phyloP scores from a whole-genome alignment of 2,888 invertebrate species.

The Caenorhabditis sp. region DNA sequence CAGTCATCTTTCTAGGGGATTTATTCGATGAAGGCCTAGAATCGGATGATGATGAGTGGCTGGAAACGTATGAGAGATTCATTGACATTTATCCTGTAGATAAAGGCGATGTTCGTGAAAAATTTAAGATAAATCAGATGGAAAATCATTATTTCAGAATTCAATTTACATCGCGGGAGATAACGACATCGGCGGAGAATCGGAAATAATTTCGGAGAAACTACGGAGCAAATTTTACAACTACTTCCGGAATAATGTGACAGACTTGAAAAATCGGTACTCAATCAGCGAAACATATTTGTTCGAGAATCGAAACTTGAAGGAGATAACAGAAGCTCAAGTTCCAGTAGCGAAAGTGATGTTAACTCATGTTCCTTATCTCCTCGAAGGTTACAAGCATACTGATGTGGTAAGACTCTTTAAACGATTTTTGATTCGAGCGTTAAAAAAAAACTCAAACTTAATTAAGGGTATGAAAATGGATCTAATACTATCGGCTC shows the following conservation, averaged over 20 bases:
- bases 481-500: constrained; percentile 84
- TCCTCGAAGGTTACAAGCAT: constrained; percentile 44
- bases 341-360: constrained; percentile 42
- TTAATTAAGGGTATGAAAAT: constrained; percentile 39
- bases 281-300: constrained; percentile 43
- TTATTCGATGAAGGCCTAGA: constrained; percentile 93
- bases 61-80: constrained; percentile 89
- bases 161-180: constrained; percentile 93
- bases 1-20: constrained; percentile 94
- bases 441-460: background rate
- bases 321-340: constrained; percentile 35
- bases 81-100: constrained; percentile 86
- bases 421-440: background rate
- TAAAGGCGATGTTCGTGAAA: constrained; percentile 9
- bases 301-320: constrained; percentile 35
- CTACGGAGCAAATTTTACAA: constrained; percentile 65
- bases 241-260: constrained; percentile 52
- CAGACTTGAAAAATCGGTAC: constrained; percentile 44
- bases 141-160: constrained; percentile 73
- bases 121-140: background rate
- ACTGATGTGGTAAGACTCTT: constrained; percentile 40
- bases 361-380: constrained; percentile 61
- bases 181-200: constrained; percentile 97
- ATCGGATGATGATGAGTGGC: constrained; percentile 86
- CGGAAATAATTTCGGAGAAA: constrained; percentile 87